A percentile compares a stretch with the other conserved stretches of the same genome.
phyloP scores from a whole-genome alignment of 1,140 invertebrate species.

The Neelides sp. region DNA sequence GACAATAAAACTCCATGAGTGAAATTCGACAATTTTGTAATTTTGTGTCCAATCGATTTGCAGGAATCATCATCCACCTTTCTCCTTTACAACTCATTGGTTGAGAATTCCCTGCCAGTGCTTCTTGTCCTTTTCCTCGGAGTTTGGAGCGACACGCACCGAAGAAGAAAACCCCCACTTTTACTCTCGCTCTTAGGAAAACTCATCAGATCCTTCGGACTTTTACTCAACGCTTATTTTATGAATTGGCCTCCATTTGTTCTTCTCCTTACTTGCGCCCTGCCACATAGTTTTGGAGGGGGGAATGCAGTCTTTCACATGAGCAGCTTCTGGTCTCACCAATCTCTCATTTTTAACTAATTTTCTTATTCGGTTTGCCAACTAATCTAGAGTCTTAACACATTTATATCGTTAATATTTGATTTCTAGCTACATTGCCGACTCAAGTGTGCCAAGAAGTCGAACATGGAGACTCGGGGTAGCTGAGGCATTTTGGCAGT shows the following conservation, averaged over 20 bases:
- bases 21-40: not conserved
- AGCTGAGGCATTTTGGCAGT: constrained; percentile 29
- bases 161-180: constrained; percentile 46
- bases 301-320: constrained; percentile 23
- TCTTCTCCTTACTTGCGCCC: constrained; percentile 19
- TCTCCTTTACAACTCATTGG: constrained; percentile 48
- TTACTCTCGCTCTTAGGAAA: constrained; percentile 44
- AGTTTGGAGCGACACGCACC: constrained; percentile 47
- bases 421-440: constrained; percentile 36
- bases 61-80: constrained; percentile 46
- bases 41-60: constrained; percentile 21
- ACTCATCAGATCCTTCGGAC: constrained; percentile 35
- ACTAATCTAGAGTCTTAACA: not conserved
- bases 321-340: constrained; percentile 21
- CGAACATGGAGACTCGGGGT: constrained; percentile 36
- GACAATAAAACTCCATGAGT: not conserved
- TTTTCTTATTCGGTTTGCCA: not conserved
- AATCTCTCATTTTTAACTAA: not conserved
- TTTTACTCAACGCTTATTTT: constrained; percentile 36
- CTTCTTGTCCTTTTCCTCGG: constrained; percentile 47
- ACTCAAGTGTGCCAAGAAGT: constrained; percentile 32
- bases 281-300: constrained; percentile 27
- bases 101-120: constrained; percentile 45
- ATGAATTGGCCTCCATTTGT: constrained; percentile 22
- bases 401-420: constrained; percentile 29